phyloP scores from a whole-genome alignment of 2,797 vertebrate species.

The Arnoldichthys spilopterus region DNA sequence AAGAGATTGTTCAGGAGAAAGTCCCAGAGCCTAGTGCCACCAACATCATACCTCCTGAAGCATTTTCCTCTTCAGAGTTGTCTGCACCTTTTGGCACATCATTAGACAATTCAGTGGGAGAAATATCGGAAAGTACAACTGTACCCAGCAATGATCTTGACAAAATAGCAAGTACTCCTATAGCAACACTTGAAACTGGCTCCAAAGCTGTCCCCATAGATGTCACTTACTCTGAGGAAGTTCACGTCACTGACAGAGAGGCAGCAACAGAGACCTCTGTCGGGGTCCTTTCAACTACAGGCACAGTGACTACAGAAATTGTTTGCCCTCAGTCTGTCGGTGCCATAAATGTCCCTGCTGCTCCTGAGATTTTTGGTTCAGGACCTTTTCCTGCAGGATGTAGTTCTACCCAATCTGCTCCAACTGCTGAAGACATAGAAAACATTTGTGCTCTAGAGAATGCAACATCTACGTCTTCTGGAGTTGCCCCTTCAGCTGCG shows the following conservation, averaged over 20 bases:
- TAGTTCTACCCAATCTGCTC: not conserved
- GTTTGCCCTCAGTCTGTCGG: not conserved
- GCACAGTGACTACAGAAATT: not conserved
- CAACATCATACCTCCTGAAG: not conserved
- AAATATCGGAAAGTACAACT: not conserved
- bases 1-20: not conserved
- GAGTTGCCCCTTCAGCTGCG: not conserved
- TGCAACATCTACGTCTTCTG: not conserved
- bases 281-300: not conserved
- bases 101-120: not conserved
- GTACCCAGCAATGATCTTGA: constrained; percentile 1
- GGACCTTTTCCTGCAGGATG: not conserved
- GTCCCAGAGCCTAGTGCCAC: not conserved
- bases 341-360: not conserved
- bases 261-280: not conserved
- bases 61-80: not conserved
- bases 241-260: not conserved
- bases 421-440: not conserved
- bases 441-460: not conserved
- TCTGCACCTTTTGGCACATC: not conserved
- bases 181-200: not conserved
- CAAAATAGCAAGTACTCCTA: not conserved
- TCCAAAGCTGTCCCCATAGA: not conserved
- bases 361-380: not conserved
- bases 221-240: constrained; percentile 3